Base-by-base conservation (phyloP, 2,888 invertebrate species). In the Ectemnius lituratus region DNA sequence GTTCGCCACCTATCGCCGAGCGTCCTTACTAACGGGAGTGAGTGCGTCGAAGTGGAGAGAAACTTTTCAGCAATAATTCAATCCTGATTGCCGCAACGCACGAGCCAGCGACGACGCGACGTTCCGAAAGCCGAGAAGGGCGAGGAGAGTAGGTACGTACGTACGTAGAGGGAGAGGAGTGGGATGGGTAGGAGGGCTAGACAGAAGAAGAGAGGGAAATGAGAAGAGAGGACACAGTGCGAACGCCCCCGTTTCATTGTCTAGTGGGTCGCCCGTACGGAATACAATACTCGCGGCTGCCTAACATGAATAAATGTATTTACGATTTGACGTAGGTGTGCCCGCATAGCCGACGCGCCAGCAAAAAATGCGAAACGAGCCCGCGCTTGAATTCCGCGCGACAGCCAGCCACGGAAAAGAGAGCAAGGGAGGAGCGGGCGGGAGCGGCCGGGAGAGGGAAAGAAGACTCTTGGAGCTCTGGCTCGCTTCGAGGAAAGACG, bases 241-340 rank as follows among this genome's bases (percentile, higher is more conserved):
- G 85, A 84, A 87, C 89, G 89, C 90, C 90, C 86, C 87, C 89
- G 88, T 87, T 81, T 86, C 88, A 89, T 90, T 90, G 90, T 90
- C 86, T 88, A 88, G 84, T 84, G 79, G 83, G 80, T 84, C 81
- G 83, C 67, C 78, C 79, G 81, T 80, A 72, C 85, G 81, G 88
- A 89, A 89, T 89, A 90, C 90, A 90, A 90, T 90, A 88, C 89
- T 88, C 85, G 83, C 83, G 86, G 85, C 86, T 85, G 83, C 83
- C 85, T 87, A 85, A 87, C 87, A 89, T 90, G 89, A 90, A 90
- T 90, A 90, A 89, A 90, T 89, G 89, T 88, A 89, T 90, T 88
- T 87, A 85, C 86, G 86, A 88, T 88, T 87, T 85, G 84, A 87
- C 85, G 87, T 88, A 87, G 88, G 88, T 87, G 88, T 88, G 86